These are phyloP conservation scores for Drosophila lacicola DNA, from an alignment of 2,888 invertebrate species.

Conservation along the genomic window DNA sequence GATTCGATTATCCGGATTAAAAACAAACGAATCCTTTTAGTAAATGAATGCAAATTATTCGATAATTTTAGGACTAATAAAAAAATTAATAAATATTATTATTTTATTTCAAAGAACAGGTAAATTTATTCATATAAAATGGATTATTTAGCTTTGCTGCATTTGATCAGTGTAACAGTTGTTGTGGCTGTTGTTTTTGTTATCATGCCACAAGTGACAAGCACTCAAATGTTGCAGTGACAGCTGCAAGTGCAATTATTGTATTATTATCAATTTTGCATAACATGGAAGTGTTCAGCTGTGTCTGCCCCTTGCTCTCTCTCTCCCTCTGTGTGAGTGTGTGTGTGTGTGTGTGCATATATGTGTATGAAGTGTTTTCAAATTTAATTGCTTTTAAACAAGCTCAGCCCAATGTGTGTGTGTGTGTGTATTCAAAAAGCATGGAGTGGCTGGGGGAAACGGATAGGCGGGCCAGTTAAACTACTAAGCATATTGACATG, in stretches of 20 bases:
- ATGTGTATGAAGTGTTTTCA: conserved; percentile 38
- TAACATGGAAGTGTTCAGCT: conserved; percentile 25
- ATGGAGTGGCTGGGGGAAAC: background rate
- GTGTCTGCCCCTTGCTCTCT: background rate
- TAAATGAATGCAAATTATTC: background rate
- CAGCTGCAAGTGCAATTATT: conserved; percentile 56
- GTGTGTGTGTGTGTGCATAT: conserved; percentile 1
- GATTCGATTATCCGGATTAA: no score
- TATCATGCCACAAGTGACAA: conserved; percentile 30
- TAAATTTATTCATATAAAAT: conserved; percentile 5
- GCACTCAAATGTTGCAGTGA: conserved; percentile 44
- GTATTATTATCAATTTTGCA: conserved; percentile 49
- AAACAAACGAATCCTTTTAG: no score
- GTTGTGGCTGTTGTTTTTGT: conserved; percentile 9
- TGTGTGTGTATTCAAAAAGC: background rate
- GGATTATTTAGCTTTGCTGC: background rate
- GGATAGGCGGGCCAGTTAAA: conserved; percentile 3
- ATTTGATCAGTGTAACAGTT: conserved; percentile 4
- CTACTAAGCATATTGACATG: conserved; percentile 55
- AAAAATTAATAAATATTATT: background rate
- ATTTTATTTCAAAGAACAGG: background rate
- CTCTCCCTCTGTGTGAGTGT: background rate
- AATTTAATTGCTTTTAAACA: conserved; percentile 62
- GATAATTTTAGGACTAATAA: background rate
- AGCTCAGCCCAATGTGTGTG: background rate